Conservation (phyloP, 92 coral and sea anemone species). For the Pocillopora meandrina region DNA sequence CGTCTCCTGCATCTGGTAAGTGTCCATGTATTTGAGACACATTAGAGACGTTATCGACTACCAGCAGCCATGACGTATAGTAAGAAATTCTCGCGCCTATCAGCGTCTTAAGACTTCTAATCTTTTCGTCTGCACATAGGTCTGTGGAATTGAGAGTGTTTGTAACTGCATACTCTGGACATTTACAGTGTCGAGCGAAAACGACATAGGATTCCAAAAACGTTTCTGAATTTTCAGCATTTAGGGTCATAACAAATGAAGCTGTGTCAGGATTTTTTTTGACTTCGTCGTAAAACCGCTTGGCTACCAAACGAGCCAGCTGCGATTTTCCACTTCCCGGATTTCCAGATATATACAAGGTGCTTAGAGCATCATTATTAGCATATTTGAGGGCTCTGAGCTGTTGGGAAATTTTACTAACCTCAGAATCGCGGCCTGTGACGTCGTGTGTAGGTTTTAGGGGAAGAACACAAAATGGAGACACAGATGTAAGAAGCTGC, state of each 20-base stretch:
- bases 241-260: no score
- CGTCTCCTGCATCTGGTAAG: background rate
- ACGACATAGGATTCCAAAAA: background rate
- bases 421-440: background rate
- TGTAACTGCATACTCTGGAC: conserved; percentile 20
- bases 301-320: no score
- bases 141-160: conserved; percentile 17
- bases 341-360: conserved; percentile 45
- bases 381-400: background rate
- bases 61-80: conserved; percentile 6
- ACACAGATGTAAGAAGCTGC: background rate
- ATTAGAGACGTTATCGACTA: background rate
- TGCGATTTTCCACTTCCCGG: background rate
- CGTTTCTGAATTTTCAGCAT: background rate
- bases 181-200: background rate
- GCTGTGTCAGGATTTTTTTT: no score
- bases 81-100: background rate
- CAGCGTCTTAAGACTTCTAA: conserved; percentile 6
- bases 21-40: conserved; percentile 13
- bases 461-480: conserved; percentile 7
- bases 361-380: background rate
- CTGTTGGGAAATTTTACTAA: background rate
- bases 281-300: no score
- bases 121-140: conserved; percentile 32
- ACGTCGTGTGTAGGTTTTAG: background rate